Evolutionary conservation across 2,888 invertebrate genomes (phyloP).

Genomic region (Heliconius aoede): DNA sequence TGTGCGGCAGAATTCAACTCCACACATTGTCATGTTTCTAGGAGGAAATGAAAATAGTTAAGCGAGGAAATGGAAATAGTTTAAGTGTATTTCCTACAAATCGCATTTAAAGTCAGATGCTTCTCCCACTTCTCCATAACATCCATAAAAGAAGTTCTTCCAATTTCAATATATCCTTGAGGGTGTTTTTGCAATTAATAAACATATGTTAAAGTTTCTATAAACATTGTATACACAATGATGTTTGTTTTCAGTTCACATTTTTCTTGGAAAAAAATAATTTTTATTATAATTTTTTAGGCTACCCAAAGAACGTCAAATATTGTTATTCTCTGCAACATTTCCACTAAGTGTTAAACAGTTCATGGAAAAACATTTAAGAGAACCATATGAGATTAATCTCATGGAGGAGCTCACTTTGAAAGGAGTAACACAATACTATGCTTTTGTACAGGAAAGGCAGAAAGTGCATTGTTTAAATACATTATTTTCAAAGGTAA

Average conservation of each 20-base stretch:
- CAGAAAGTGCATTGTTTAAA: constrained; percentile 99
- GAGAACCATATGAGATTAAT: constrained; percentile 99
- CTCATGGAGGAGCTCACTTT: constrained; percentile 99
- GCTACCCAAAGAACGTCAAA: constrained; percentile 97
- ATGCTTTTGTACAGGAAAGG: constrained; percentile 99
- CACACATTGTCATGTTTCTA: no score
- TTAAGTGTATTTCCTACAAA: no score
- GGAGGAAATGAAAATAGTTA: no score
- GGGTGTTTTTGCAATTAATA: no score
- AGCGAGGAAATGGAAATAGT: no score
- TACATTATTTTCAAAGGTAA: constrained; percentile 99
- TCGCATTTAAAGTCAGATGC: not conserved
- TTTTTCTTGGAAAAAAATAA: not conserved
- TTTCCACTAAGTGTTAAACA: constrained; percentile 99
- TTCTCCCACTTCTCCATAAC: not conserved
- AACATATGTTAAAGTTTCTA: constrained; percentile 7
- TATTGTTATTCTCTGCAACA: constrained; percentile 99
- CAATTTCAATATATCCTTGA: no score
- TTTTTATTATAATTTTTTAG: constrained; percentile 64
- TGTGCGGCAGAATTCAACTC: no score
- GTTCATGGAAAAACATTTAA: constrained; percentile 99
- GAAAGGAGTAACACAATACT: constrained; percentile 99
- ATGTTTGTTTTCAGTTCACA: not conserved
- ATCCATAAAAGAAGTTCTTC: no score
- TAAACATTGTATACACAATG: constrained; percentile 12